Evolutionary conservation across 2,888 invertebrate genomes (phyloP), one percentile per base, ranked within the genome.

Genomic region (Galerucella calmariensis): DNA sequence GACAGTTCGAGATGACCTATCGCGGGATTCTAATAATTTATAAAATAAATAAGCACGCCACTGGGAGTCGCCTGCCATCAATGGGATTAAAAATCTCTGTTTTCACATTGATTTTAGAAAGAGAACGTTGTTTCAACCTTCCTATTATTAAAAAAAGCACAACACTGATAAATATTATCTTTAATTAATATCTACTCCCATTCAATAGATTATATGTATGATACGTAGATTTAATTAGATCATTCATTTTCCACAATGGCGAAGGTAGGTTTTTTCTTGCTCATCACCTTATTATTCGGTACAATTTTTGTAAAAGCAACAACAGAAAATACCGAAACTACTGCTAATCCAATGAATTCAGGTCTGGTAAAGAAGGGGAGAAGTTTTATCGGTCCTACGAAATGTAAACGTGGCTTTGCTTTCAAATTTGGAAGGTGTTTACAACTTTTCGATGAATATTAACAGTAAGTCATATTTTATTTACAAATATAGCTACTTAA

Each of bases 361-460:
- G 27, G 24, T 41, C 68, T 62, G 2, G 51, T 65, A n/a, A 73
- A 67, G 35, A 56, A 46, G 27, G 63, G 68, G 16, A 71, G 74
- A 20, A 75, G 73, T 58, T 68, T 77, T 56, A 35, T 75, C 11
- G 67, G 59, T 11, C 58, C 66, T 4, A 65, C 53, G 1, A 58
- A 41, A 53, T 78, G 78, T 27, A 74, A 73, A 48, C 2, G 35
- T 2, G 75, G 75, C 10, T 77, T 68, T 56, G 63, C 75, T 3
- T 67, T 71, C 48, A 62, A 70, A 16, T 77, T 73, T 53, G 77
- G 78, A 16, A 72, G 63, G 46, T 78, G 78, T 61, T 48, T 67
- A 12, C 69, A 53, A 27, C 41, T 69, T 16, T 58, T 63, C 51
- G 46, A 63, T 10, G 68, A n/a, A 16, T 48, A 58, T 20, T 20